Evolutionary conservation across 2,113 vertebrate species (phyloP), one percentile per base, ranked within the genome.

Genomic region (Echinops telfairi): DNA sequence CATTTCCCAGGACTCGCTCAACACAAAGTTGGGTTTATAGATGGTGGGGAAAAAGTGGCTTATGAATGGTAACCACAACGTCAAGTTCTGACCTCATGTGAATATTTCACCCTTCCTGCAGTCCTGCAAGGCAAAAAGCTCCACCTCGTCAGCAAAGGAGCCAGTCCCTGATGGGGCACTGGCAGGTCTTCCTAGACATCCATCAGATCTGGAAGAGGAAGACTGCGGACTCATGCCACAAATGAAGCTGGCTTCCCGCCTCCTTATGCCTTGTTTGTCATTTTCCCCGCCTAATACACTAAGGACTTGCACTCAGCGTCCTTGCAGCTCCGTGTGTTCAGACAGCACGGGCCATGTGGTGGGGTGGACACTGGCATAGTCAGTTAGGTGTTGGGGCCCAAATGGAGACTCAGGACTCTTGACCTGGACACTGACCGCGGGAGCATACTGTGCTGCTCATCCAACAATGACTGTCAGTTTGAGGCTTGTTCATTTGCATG

Each of bases 401-500:
- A 22, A 36, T 14, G 33, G 68, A 96, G 95, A 90, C 75, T 36
- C 7, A 92, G 66, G 16, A 1, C 62, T 81, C 86, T 91, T 38
- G 9, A 86, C 23, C 16, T 85, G 87, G 87, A 88, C 78, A 95
- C 36, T 33, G 79, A 31, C 75, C 93, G 83, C 64, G 91, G 62
- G 33, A 78, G 81, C 0, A 10, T 38, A 87, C 83, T 36, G 85
- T 91, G 83, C 33, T 23, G 2, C 90, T 84, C 87, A 91, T 79
- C 29, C 15, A 23, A 77, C 47, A 62, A 6, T 62, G 88, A 47
- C 93, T 38, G n/a, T 92, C 89, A 79, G 64, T 94, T n/a, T 78
- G 86, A 95, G 78, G 93, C 97, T 80, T 93, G 86, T 75, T 97
- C 76, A 84, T 91, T 4, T 97, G 98, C 98, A 98, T 98, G 98